These are phyloP conservation scores for Gasterosteus aculeatus DNA, from an alignment of 2,113 vertebrate species.

Conservation along the genomic window DNA sequence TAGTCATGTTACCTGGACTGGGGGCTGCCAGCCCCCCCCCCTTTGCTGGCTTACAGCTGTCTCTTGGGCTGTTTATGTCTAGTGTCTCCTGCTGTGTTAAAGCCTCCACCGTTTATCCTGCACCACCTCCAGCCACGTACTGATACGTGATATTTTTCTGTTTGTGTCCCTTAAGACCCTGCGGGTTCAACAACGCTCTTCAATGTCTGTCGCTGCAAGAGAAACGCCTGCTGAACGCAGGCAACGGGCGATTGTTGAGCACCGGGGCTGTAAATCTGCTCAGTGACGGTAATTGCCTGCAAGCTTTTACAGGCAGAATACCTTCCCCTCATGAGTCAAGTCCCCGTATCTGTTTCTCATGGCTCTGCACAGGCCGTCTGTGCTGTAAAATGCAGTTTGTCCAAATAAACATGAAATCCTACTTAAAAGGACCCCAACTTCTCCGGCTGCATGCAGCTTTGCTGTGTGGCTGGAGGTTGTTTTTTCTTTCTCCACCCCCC, in stretches of 20 bases:
- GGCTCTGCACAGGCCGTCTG: slow-evolving; percentile 15
- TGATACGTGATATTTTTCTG: slow-evolving; percentile 27
- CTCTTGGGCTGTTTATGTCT: slow-evolving; percentile 23
- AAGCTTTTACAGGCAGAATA: slow-evolving; percentile 62
- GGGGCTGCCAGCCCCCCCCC: background rate
- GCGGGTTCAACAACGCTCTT: slow-evolving; percentile 32
- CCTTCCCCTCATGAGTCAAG: slow-evolving; percentile 41
- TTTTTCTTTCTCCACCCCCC: background rate
- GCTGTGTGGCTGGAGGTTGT: slow-evolving; percentile 3
- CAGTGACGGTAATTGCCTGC: slow-evolving; percentile 32
- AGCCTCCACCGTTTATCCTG: slow-evolving; percentile 33
- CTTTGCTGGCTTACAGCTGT: slow-evolving; percentile 1
- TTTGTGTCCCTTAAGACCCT: slow-evolving; percentile 37
- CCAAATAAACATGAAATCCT: slow-evolving; percentile 48
- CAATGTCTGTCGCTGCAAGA: slow-evolving; percentile 30
- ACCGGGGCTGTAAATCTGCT: slow-evolving; percentile 17
- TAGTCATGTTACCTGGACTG: background rate
- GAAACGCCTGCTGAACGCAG: slow-evolving; percentile 39
- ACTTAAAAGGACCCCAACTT: slow-evolving; percentile 20
- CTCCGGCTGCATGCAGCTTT: slow-evolving; percentile 17
- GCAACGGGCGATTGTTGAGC: slow-evolving; percentile 12
- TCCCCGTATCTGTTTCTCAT: slow-evolving; percentile 10
- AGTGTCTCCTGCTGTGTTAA: slow-evolving; percentile 18
- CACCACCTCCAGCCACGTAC: slow-evolving; percentile 44
- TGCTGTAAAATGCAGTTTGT: slow-evolving; percentile 28